Base-by-base conservation (phyloP, 2,113 vertebrate species). In the Chaenogobius annularis region DNA sequence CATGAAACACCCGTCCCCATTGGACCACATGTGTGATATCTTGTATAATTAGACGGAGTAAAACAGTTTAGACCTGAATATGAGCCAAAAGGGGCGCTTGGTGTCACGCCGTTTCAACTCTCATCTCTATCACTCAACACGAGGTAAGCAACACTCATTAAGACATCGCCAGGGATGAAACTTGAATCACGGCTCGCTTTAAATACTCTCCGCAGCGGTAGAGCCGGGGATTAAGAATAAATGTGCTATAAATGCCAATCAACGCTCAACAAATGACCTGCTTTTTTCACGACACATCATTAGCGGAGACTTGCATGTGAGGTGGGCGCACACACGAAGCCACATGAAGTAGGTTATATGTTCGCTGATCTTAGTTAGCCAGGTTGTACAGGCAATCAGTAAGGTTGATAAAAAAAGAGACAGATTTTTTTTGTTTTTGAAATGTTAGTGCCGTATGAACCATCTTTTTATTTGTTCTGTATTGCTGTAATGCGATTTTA, bases 11-110 rank as follows among this genome's bases (percentile, higher is more conserved):
- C 7, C 9, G 64, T 85, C 78, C 68, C 77, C 63, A 63, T 15
- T 7, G 76, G 73, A 74, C 37, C 56, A 15, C 37, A 15, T 6
- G 22, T 8, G 13, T 7, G 59, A 52, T 72, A 69, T 13, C 59
- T 63, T 72, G 46, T 67, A 61, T 83, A 83, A 89, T 89, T 82
- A 85, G 81, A 72, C 70, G 59, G 14, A 5, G 3, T 68, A 69
- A 76, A 14, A 12, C 44, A 35, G 20, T 37, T 73, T 70, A 82
- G 73, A 80, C 69, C 82, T 59, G 63, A 74, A 62, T 71, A 65
- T 79, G 70, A 70, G 69, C 52, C 17, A 56, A 3, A 10, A 47
- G 63, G 61, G 40, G 15, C 20, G 64, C 66, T 68, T 17, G 26
- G 1, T 48, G 67, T 80, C 74, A 62, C 23, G 10, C 48, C 66